Percentiles rank a stretch among this genome's conserved stretches.
Evolutionary conservation across 2,888 invertebrate genomes (phyloP).

Genomic region (Lasioglossum malachurum): DNA sequence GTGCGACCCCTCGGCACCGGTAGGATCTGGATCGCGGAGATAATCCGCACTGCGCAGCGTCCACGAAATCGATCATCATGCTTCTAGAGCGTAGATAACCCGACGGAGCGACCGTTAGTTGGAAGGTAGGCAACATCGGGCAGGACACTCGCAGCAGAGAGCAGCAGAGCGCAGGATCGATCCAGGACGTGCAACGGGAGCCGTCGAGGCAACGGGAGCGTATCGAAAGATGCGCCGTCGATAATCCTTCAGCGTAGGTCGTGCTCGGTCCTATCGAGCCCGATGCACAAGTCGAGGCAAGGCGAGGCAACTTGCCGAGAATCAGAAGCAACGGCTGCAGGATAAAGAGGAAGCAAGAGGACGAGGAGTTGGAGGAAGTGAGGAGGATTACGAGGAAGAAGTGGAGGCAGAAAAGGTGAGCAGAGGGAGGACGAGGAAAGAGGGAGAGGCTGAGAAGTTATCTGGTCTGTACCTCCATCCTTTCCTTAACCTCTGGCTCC

Average conservation of each 20-base stretch:
- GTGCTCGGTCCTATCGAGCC: constrained; percentile 69
- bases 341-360: constrained; percentile 18
- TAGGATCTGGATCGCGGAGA: background rate
- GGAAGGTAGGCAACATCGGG: constrained; percentile 24
- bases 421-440: constrained; percentile 12
- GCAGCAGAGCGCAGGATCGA: constrained; percentile 56
- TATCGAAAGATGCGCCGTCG: constrained; percentile 74
- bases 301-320: constrained; percentile 41
- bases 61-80: constrained; percentile 53
- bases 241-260: constrained; percentile 75
- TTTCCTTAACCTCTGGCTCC: constrained; percentile 62
- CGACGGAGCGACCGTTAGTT: constrained; percentile 55
- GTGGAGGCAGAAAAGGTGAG: background rate
- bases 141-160: constrained; percentile 36
- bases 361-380: background rate
- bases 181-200: constrained; percentile 74
- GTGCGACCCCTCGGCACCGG: background rate
- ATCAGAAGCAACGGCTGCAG: constrained; percentile 41
- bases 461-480: constrained; percentile 57
- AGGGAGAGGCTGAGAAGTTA: constrained; percentile 52
- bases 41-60: constrained; percentile 6
- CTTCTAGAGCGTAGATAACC: constrained; percentile 46
- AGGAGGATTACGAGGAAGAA: constrained; percentile 38
- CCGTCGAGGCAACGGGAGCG: constrained; percentile 73
- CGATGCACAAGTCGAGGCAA: constrained; percentile 40